Percentiles rank a stretch among this genome's conserved stretches.
These are phyloP conservation scores for Semibalanus balanoides DNA, from an alignment of 1,140 invertebrate species.

Conservation along the genomic window DNA sequence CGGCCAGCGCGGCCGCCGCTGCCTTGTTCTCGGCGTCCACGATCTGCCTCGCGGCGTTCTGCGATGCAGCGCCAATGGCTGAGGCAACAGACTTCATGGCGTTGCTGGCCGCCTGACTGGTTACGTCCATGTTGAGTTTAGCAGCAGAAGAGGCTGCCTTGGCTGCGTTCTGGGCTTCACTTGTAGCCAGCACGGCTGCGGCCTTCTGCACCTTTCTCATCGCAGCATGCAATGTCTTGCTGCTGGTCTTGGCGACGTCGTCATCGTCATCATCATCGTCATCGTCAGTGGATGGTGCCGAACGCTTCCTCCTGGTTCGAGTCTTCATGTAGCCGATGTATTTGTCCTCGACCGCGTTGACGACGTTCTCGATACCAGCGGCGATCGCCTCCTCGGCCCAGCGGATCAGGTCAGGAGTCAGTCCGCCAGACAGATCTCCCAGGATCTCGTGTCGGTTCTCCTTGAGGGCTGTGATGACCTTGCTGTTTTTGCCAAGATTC, in stretches of 20 bases:
- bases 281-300: background rate
- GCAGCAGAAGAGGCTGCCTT: background rate
- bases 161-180: background rate
- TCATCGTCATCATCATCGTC: background rate
- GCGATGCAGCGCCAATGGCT: background rate
- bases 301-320: background rate
- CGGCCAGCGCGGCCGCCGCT: background rate
- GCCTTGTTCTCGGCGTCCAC: background rate
- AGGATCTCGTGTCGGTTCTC: background rate
- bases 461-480: background rate
- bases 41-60: background rate
- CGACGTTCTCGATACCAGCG: background rate
- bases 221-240: background rate
- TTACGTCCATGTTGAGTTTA: background rate
- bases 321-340: background rate
- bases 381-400: background rate
- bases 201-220: background rate
- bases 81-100: background rate
- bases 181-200: background rate
- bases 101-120: background rate
- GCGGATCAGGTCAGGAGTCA: background rate
- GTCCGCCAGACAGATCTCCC: background rate
- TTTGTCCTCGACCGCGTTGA: background rate
- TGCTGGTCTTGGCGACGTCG: background rate
- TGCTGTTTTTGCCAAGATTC: background rate